These are phyloP conservation scores for Empidonax alnorum DNA, from an alignment of 2,113 vertebrate species.

Conservation along the genomic window DNA sequence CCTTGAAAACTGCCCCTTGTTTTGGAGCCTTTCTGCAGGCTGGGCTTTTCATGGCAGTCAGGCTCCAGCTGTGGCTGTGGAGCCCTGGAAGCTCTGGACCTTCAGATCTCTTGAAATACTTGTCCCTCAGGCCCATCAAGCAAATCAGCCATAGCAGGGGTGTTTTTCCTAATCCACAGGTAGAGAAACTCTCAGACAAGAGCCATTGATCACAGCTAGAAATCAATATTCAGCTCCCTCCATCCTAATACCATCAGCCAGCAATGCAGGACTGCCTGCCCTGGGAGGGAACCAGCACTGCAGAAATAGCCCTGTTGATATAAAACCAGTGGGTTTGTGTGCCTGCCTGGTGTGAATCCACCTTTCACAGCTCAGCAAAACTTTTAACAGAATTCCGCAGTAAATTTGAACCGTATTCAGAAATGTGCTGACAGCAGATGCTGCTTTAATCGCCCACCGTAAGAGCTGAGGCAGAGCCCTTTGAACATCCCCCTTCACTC, in stretches of 20 bases:
- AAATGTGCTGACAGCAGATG: neutral
- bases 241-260: neutral
- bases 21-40: neutral
- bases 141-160: neutral
- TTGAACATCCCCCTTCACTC: neutral
- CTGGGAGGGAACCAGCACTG: neutral
- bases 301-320: neutral
- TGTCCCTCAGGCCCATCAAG: neutral
- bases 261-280: neutral
- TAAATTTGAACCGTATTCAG: neutral
- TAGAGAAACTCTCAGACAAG: constrained; percentile 1
- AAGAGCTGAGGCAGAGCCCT: neutral
- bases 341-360: neutral
- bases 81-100: neutral
- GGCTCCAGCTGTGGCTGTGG: neutral
- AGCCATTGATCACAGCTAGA: constrained; percentile 12
- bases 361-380: neutral
- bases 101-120: neutral
- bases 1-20: neutral
- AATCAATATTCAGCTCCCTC: neutral
- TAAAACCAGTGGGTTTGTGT: neutral
- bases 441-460: neutral
- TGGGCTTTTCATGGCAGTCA: neutral
- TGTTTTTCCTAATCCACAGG: constrained; percentile 14
- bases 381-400: neutral